Evolutionary conservation across 2,888 invertebrate genomes (phyloP).

Genomic region (Bembecia ichneumoniformis): DNA sequence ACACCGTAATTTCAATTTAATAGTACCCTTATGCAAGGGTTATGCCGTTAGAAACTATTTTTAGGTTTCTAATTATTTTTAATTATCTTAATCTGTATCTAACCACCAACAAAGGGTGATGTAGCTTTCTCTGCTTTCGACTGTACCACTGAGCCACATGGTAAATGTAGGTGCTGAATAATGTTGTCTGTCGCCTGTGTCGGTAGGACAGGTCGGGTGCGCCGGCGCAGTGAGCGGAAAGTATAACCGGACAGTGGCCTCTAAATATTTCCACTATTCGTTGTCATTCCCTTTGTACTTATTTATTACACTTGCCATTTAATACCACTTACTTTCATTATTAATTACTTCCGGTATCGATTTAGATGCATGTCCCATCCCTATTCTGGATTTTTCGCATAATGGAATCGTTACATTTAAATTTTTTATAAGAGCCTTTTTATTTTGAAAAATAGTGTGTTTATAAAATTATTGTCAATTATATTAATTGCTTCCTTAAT

Average conservation of each 20-base stretch:
- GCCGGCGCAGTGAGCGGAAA: constrained; percentile 16
- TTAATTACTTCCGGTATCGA: not conserved
- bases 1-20: too few species aligned
- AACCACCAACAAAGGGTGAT: too few species aligned
- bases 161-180: not conserved
- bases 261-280: constrained; percentile 44
- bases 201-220: not conserved
- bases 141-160: not conserved
- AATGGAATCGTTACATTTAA: too few species aligned
- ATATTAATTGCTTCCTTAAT: too few species aligned
- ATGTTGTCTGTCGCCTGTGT: not conserved
- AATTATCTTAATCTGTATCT: too few species aligned
- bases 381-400: not conserved
- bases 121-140: too few species aligned
- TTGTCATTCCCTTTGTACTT: constrained; percentile 36
- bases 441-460: too few species aligned
- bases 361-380: not conserved
- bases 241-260: constrained; percentile 44
- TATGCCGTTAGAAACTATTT: too few species aligned
- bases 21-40: too few species aligned
- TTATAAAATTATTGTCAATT: too few species aligned
- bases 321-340: not conserved
- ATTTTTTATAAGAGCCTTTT: too few species aligned
- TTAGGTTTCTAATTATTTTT: too few species aligned
- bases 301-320: not conserved